Base-by-base conservation (phyloP, 2,888 invertebrate genomes). In the Drosophila maculinotata region DNA sequence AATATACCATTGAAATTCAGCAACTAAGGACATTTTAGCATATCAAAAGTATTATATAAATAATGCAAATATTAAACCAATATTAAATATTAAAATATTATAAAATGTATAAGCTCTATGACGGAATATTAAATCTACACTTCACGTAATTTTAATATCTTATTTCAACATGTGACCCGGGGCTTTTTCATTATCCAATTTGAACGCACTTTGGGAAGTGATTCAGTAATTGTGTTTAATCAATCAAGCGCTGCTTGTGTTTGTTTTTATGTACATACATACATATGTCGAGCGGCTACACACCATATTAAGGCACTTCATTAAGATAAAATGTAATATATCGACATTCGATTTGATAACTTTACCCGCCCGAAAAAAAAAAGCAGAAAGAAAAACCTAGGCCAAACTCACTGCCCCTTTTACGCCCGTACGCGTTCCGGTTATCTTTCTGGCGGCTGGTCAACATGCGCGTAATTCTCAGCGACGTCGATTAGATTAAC, bases 241-340 rank as follows among this genome's bases (percentile, higher is more conserved):
- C 88, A 85, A 87, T 89, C 89, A 85, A 84, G 62, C 70, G 59
- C 62, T 81, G 78, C 56, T 48, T 72, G 69, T 82, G 71, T 85
- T 59, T 66, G 41, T 58, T 60, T 76, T 30, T 36, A 17, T 59
- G 36, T 20, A 3, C n/a, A n/a, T n/a, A n/a, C n/a, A n/a, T 31
- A 31, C 31, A 52, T 65, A 45, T 69, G 54, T 72, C 66, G 73
- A 30, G n/a, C 8, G 25, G 17, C 56, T 62, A 64, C 59, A 60
- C 54, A 65, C 25, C 59, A 66, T 73, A 67, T 74, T 75, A 56
- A 64, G 63, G 64, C 75, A 70, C 66, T 87, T 87, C 76, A 85
- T 82, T 87, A 83, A 88, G 84, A 85, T 85, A 75, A 89, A 85
- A 65, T 66, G 62, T 68, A 68, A 82, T 88, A 85, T 85, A 88